phyloP scores from a whole-genome alignment of 2,113 vertebrate species.

The Lophura nycthemera region DNA sequence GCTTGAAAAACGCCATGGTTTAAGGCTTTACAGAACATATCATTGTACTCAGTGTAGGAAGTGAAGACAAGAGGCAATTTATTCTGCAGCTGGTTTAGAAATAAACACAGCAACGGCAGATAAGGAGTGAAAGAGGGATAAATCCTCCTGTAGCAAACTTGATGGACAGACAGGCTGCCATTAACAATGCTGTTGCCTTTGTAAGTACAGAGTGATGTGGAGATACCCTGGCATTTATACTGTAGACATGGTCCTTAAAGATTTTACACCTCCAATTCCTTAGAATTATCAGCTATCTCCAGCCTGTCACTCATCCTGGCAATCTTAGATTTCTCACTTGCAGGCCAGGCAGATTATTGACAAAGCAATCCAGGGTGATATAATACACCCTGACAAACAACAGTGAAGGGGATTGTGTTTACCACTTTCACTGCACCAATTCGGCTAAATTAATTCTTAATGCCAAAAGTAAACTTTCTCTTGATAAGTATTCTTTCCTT shows the following conservation, averaged over 20 bases:
- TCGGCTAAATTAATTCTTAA: constrained; percentile 84
- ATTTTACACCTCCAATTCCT: constrained; percentile 98
- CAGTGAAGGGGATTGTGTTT: constrained; percentile 83
- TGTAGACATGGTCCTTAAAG: constrained; percentile 96
- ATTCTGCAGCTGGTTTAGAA: constrained; percentile 85
- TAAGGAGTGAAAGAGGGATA: constrained; percentile 93
- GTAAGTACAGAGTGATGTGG: constrained; percentile 93
- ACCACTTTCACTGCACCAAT: constrained; percentile 74
- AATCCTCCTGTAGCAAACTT: constrained; percentile 89
- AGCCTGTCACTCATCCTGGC: constrained; percentile 91
- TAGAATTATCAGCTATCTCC: constrained; percentile 98
- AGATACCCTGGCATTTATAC: constrained; percentile 98
- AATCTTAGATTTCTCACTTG: constrained; percentile 91
- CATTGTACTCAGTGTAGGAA: constrained; percentile 81
- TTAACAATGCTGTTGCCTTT: constrained; percentile 95
- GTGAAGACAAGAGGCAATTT: constrained; percentile 86
- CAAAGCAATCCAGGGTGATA: constrained; percentile 95
- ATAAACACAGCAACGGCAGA: constrained; percentile 86
- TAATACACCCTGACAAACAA: constrained; percentile 90
- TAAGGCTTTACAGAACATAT: constrained; percentile 77
- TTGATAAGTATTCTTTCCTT: constrained; percentile 73
- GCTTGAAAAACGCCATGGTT: constrained; percentile 72
- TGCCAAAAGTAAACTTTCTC: constrained; percentile 77
- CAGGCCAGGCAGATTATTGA: constrained; percentile 91
- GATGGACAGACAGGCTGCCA: constrained; percentile 96